phyloP scores from a whole-genome alignment of 2,888 invertebrate species.

The Morinoia aosen region DNA sequence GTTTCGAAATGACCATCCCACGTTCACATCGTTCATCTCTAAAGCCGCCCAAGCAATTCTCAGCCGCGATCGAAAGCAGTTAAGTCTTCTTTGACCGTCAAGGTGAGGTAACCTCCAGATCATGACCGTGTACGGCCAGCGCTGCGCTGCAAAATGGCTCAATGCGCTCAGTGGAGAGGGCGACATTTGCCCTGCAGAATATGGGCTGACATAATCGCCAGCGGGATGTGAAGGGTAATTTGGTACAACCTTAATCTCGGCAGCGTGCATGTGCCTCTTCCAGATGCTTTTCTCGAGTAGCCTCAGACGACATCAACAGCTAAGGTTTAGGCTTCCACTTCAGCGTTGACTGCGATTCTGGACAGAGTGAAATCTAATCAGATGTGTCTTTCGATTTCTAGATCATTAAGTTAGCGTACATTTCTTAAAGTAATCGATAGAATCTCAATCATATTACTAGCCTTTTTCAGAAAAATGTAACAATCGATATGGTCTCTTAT shows the following conservation, averaged over 20 bases:
- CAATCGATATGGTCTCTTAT: neutral
- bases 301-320: neutral
- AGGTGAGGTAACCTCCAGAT: constrained; percentile 4
- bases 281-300: neutral
- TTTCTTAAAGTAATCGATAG: neutral
- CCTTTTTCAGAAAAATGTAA: neutral
- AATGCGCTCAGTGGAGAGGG: neutral
- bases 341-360: neutral
- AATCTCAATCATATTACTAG: neutral
- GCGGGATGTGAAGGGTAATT: constrained; percentile 9
- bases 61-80: neutral
- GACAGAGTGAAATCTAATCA: neutral
- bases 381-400: no score
- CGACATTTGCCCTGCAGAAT: neutral
- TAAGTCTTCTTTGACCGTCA: neutral
- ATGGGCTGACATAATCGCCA: neutral
- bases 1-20: neutral
- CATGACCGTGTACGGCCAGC: constrained; percentile 16
- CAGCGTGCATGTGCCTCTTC: neutral
- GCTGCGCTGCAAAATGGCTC: neutral
- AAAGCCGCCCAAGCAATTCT: neutral
- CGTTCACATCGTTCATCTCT: constrained; percentile 14
- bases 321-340: neutral
- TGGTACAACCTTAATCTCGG: neutral
- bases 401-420: no score